These are phyloP conservation scores for Pandemis heparana DNA, from an alignment of 2,888 invertebrate species.

Conservation along the genomic window DNA sequence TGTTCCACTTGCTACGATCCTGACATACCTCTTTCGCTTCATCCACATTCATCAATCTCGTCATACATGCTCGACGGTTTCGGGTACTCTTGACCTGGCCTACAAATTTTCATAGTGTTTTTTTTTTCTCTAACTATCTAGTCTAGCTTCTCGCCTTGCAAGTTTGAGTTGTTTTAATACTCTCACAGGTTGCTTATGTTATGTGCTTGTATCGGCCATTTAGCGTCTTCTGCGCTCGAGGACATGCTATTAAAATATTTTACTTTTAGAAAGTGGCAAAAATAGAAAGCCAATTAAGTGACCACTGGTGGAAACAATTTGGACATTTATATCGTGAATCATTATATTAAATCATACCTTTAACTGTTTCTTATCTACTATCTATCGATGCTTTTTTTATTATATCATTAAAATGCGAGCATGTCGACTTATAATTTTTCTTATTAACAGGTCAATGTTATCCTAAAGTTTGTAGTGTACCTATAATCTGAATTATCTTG, in stretches of 20 bases:
- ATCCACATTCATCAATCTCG: too few species aligned
- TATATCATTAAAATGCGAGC: neutral
- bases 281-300: slow-evolving; percentile 34
- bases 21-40: too few species aligned
- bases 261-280: slow-evolving; percentile 35
- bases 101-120: neutral
- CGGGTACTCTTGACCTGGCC: too few species aligned
- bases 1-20: too few species aligned
- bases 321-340: slow-evolving; percentile 18
- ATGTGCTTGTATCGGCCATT: slow-evolving; percentile 9
- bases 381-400: slow-evolving; percentile 7
- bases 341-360: slow-evolving; percentile 8
- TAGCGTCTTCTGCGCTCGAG: slow-evolving; percentile 27
- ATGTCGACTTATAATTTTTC: neutral
- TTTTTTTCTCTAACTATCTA: too few species aligned
- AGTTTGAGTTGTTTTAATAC: neutral
- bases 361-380: neutral
- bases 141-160: neutral
- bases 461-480: too few species aligned
- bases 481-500: too few species aligned
- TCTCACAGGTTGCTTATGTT: slow-evolving; percentile 1
- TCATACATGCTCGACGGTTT: too few species aligned
- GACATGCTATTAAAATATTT: slow-evolving; percentile 32
- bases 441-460: neutral
- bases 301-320: slow-evolving; percentile 29